A percentile compares a stretch with the other conserved stretches of the same genome.
Conservation (phyloP, 2,888 invertebrate species). For the Metacarcinus magister region DNA sequence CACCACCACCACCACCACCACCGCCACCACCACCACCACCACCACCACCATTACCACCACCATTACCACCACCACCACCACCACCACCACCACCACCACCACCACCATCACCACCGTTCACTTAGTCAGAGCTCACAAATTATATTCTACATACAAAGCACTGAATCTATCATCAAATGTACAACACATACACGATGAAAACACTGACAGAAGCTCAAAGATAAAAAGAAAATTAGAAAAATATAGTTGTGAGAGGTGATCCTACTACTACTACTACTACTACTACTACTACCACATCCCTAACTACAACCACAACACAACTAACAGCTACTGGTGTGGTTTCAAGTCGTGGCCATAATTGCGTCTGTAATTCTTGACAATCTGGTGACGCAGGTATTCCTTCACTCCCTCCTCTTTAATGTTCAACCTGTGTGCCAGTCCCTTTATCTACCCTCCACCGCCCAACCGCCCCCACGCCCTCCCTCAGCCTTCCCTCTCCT, state of each 20-base stretch:
- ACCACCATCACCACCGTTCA: neutral
- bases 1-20: neutral
- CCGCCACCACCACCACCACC: neutral
- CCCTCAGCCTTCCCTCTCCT: neutral
- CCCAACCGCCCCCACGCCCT: neutral
- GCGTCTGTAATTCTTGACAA: conserved; percentile 35
- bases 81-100: neutral
- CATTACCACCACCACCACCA: neutral
- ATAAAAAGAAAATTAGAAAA: too few species aligned
- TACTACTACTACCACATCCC: too few species aligned
- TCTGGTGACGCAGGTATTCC: neutral
- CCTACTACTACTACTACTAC: too few species aligned
- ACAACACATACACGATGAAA: too few species aligned
- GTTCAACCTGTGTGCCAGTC: neutral
- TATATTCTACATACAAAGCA: too few species aligned
- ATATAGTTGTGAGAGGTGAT: too few species aligned
- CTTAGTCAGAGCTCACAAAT: too few species aligned
- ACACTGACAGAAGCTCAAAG: too few species aligned
- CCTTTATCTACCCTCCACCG: neutral
- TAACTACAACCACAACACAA: neutral
- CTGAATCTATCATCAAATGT: too few species aligned
- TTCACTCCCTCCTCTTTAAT: conserved; percentile 9
- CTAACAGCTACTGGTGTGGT: neutral
- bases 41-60: too few species aligned
- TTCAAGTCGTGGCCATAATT: neutral